These are phyloP conservation scores for Conops quadrifasciatus DNA, from an alignment of 2,888 invertebrate species.

Conservation along the genomic window DNA sequence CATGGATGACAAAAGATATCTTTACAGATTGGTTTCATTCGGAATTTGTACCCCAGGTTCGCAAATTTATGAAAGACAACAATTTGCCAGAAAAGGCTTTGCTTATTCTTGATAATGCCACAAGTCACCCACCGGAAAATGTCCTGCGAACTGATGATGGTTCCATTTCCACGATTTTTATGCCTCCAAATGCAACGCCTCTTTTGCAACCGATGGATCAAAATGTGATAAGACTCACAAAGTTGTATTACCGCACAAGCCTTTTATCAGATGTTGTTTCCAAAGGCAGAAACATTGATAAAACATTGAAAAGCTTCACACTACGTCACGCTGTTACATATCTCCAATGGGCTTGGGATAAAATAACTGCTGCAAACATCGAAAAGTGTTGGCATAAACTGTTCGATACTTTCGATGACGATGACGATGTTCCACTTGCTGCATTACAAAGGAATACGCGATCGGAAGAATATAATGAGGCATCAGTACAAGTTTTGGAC, in stretches of 20 bases:
- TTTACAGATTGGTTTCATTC: too few species aligned
- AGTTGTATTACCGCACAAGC: background rate
- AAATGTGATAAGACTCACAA: background rate
- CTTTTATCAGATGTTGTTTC: too few species aligned
- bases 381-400: background rate
- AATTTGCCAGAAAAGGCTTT: background rate
- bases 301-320: too few species aligned
- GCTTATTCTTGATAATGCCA: background rate
- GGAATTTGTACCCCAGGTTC: too few species aligned
- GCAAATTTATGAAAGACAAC: too few species aligned
- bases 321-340: too few species aligned
- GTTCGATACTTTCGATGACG: background rate
- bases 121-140: background rate
- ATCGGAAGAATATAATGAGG: too few species aligned
- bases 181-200: background rate
- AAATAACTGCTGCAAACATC: background rate
- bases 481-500: too few species aligned
- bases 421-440: background rate
- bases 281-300: too few species aligned
- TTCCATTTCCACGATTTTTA: background rate
- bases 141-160: background rate
- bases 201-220: background rate
- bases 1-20: conserved; percentile 43
- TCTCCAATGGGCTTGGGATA: background rate
- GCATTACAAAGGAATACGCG: too few species aligned